These are phyloP conservation scores for Papilio gigon DNA, from an alignment of 2,888 invertebrate genomes.

Conservation along the genomic window DNA sequence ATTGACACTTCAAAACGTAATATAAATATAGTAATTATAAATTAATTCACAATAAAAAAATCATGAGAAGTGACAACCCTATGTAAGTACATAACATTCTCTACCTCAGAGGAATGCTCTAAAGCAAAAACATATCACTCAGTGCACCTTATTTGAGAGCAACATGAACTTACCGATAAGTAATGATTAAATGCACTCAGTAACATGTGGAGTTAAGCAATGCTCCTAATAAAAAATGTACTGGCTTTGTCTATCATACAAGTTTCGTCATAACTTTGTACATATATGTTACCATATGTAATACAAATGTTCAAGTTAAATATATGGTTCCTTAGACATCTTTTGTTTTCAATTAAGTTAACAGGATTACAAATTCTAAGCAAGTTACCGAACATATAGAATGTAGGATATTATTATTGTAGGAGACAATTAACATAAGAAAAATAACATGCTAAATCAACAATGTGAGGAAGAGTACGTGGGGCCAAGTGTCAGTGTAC, in stretches of 20 bases:
- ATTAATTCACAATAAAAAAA: neutral
- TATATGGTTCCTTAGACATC: neutral
- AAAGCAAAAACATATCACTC: constrained; percentile 40
- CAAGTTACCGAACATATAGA: too few relatives aligned
- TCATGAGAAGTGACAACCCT: constrained; percentile 34
- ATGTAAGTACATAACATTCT: constrained; percentile 26
- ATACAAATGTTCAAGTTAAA: neutral
- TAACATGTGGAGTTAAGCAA: constrained; percentile 16
- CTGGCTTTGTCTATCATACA: neutral
- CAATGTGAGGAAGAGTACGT: too few relatives aligned
- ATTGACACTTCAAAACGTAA: too few relatives aligned
- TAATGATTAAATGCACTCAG: constrained; percentile 40
- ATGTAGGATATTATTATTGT: too few relatives aligned
- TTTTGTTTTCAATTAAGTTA: too few relatives aligned
- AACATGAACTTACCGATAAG: constrained; percentile 37
- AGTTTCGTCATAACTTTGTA: neutral
- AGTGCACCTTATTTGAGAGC: constrained; percentile 38
- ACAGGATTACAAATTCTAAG: too few relatives aligned
- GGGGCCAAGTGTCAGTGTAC: too few relatives aligned
- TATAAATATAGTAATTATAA: too few relatives aligned
- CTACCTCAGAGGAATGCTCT: constrained; percentile 32
- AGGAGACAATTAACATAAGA: too few relatives aligned
- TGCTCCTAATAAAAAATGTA: constrained; percentile 11
- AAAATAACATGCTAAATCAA: too few relatives aligned
- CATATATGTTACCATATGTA: neutral